Percentiles rank a stretch among this genome's conserved stretches.
Conservation (phyloP, 2,113 vertebrate genomes). For the Leucoraja erinaceus region DNA sequence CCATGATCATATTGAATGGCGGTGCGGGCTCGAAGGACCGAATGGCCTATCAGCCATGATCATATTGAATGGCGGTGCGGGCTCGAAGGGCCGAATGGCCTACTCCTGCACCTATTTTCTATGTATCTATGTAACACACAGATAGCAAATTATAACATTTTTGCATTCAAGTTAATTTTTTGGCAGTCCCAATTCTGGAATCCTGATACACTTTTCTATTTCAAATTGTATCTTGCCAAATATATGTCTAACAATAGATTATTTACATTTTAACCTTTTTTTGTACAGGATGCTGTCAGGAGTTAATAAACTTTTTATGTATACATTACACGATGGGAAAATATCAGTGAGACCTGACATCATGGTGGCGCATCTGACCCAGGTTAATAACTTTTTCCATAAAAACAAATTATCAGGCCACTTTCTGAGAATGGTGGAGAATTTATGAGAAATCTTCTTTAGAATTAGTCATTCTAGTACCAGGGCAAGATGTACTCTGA, state of each 20-base stretch:
- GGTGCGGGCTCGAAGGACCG: too few species aligned
- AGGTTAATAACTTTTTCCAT: conserved; percentile 63
- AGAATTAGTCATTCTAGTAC: background rate
- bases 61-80: too few species aligned
- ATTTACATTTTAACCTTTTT: conserved; percentile 35
- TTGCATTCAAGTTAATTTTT: too few species aligned
- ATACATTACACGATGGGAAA: conserved; percentile 85
- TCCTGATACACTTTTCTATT: background rate
- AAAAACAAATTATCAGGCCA: background rate
- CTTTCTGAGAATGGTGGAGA: background rate
- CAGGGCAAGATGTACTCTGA: background rate
- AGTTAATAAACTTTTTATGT: conserved; percentile 90
- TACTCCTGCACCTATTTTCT: too few species aligned
- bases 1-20: too few species aligned
- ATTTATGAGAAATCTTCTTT: background rate
- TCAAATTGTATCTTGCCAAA: background rate
- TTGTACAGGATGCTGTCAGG: conserved; percentile 86
- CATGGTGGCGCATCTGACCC: conserved; percentile 86
- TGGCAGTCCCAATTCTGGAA: background rate
- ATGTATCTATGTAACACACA: too few species aligned
- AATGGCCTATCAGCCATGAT: too few species aligned
- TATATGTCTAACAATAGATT: background rate
- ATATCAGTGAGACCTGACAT: conserved; percentile 82
- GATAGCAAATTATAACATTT: too few species aligned
- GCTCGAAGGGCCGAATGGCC: too few species aligned